Evolutionary conservation across 2,113 vertebrate species (phyloP).

Genomic region (Tragelaphus imberbis): DNA sequence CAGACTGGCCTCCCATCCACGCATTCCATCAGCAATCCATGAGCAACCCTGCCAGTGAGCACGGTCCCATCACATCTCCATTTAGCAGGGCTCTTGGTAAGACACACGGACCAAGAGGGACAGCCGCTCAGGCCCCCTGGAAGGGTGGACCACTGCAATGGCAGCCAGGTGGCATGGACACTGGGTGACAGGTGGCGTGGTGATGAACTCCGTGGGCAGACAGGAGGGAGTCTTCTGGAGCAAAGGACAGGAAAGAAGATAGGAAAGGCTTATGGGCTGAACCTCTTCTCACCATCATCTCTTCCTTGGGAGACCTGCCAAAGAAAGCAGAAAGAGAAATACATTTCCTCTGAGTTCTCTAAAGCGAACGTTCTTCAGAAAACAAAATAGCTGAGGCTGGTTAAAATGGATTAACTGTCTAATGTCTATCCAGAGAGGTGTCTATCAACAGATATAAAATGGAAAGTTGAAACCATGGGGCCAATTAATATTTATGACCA

Average conservation of each 20-base stretch:
- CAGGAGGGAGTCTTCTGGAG: too few species aligned
- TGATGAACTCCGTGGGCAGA: not conserved
- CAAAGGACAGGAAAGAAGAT: not conserved
- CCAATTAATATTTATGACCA: not conserved
- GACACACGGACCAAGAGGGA: not conserved
- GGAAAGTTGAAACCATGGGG: not conserved
- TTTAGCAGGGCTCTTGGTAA: not conserved
- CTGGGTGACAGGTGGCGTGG: too few species aligned
- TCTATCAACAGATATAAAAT: not conserved
- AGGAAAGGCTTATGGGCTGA: not conserved
- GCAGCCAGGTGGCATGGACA: fast-evolving
- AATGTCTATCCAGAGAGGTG: not conserved
- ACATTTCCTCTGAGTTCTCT: not conserved
- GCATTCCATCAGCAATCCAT: not conserved
- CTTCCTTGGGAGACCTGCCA: not conserved
- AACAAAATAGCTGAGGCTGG: not conserved
- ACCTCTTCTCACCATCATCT: not conserved
- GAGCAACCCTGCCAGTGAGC: not conserved
- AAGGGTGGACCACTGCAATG: not conserved
- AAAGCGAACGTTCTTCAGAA: not conserved
- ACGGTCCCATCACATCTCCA: not conserved
- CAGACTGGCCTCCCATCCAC: not conserved
- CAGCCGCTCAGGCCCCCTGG: fast-evolving
- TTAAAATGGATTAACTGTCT: not conserved
- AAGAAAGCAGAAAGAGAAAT: not conserved